A percentile compares a stretch with the other conserved stretches of the same genome.
These are phyloP conservation scores for Crotalus helleri DNA, from an alignment of 2,113 vertebrate genomes.

Conservation along the genomic window DNA sequence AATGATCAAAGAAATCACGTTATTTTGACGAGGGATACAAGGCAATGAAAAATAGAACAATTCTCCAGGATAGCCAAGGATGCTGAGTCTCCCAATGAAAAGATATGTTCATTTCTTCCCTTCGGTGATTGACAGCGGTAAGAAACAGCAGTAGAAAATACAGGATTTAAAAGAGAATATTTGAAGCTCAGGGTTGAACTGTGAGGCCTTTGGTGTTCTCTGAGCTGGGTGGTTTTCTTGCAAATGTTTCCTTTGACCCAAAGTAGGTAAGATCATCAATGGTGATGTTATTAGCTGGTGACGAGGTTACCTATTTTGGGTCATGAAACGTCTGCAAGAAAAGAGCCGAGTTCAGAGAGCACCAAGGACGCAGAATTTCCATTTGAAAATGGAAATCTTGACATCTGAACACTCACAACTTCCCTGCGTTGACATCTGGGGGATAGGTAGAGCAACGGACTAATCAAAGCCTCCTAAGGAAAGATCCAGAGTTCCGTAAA, in stretches of 20 bases:
- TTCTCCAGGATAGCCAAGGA: not conserved
- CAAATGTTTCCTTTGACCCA: not conserved
- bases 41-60: not conserved
- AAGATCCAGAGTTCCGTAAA: no score
- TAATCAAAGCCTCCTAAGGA: no score
- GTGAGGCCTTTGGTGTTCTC: not conserved
- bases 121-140: not conserved
- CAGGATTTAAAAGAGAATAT: not conserved
- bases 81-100: not conserved
- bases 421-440: no score
- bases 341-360: no score
- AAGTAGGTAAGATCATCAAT: not conserved
- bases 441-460: no score
- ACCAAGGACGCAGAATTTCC: no score
- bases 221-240: no score
- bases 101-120: not conserved
- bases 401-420: no score
- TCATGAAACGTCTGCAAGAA: no score
- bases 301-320: no score
- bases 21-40: not conserved
- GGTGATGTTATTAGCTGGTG: no score
- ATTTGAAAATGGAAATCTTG: no score
- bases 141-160: not conserved
- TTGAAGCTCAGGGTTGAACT: not conserved
- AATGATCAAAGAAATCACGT: not conserved